These are phyloP conservation scores for Lithobates sylvaticus DNA, from an alignment of 2,797 vertebrate species.

Conservation along the genomic window DNA sequence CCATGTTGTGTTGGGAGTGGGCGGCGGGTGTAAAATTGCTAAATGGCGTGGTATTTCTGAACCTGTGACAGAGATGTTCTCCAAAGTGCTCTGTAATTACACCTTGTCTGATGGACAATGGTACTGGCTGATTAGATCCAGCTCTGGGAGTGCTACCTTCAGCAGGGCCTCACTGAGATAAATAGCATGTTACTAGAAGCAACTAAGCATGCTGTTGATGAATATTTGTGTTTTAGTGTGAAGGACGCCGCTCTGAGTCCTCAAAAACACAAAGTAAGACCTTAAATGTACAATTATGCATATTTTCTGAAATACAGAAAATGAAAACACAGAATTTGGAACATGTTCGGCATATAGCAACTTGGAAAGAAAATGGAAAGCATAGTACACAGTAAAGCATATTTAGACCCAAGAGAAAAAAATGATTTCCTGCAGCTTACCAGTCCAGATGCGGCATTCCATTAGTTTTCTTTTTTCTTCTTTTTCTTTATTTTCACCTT, in stretches of 20 bases:
- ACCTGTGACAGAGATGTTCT: constrained; percentile 55
- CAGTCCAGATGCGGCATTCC: not conserved
- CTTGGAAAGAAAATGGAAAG: constrained; percentile 4
- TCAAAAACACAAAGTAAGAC: constrained; percentile 11
- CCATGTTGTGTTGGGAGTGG: constrained; percentile 37
- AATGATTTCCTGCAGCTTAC: not conserved
- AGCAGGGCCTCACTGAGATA: constrained; percentile 32
- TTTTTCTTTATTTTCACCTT: not conserved
- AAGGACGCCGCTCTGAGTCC: constrained; percentile 46
- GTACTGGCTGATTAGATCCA: constrained; percentile 59
- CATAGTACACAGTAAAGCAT: not conserved
- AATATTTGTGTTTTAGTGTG: constrained; percentile 50
- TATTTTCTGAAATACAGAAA: constrained; percentile 8
- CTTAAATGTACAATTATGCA: constrained; percentile 42
- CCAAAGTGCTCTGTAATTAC: constrained; percentile 68
- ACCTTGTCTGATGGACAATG: constrained; percentile 61
- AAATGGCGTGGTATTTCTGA: constrained; percentile 64
- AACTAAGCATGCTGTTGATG: constrained; percentile 37
- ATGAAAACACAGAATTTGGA: constrained; percentile 15
- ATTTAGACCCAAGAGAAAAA: not conserved
- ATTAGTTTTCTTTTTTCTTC: not conserved
- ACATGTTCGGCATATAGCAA: not conserved
- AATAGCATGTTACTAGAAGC: constrained; percentile 49
- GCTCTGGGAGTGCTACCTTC: constrained; percentile 53
- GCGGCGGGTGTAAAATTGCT: constrained; percentile 52